Conservation (phyloP, 2,797 vertebrate species). For the Galaxias olidus region DNA sequence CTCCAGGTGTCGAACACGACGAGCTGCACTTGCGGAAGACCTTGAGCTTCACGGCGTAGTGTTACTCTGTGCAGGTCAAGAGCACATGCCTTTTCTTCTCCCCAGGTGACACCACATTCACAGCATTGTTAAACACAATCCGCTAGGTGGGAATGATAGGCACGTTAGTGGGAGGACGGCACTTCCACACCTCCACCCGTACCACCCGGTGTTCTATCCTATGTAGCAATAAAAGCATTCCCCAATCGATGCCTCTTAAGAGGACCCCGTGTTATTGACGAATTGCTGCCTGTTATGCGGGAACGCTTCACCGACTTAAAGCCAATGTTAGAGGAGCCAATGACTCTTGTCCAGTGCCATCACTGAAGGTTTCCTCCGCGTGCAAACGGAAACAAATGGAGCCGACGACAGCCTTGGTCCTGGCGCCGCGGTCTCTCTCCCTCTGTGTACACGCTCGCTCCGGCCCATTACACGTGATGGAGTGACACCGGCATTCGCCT, state of each 20-base stretch:
- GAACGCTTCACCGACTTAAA: conserved; percentile 44
- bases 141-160: conserved; percentile 24
- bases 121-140: conserved; percentile 38
- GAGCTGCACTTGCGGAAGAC: conserved; percentile 36
- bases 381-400: conserved; percentile 58
- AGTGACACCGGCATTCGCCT: conserved; percentile 39
- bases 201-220: conserved; percentile 17
- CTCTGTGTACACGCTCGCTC: conserved; percentile 41
- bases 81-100: conserved; percentile 23
- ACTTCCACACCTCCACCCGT: conserved; percentile 6
- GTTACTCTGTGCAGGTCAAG: conserved; percentile 40
- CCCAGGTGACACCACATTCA: conserved; percentile 35
- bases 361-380: conserved; percentile 50
- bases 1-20: conserved; percentile 28
- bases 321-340: conserved; percentile 36
- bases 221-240: conserved; percentile 21
- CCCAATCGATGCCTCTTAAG: conserved; percentile 15
- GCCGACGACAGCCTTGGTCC: conserved; percentile 52
- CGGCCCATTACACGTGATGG: conserved; percentile 64
- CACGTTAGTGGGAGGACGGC: conserved; percentile 41
- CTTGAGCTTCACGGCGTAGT: conserved; percentile 32
- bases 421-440: conserved; percentile 2
- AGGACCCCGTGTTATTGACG: too few species aligned
- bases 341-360: conserved; percentile 51
- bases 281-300: too few species aligned